Evolutionary conservation across 2,888 invertebrate species (phyloP).

Genomic region (Dichetophora obliterata): DNA sequence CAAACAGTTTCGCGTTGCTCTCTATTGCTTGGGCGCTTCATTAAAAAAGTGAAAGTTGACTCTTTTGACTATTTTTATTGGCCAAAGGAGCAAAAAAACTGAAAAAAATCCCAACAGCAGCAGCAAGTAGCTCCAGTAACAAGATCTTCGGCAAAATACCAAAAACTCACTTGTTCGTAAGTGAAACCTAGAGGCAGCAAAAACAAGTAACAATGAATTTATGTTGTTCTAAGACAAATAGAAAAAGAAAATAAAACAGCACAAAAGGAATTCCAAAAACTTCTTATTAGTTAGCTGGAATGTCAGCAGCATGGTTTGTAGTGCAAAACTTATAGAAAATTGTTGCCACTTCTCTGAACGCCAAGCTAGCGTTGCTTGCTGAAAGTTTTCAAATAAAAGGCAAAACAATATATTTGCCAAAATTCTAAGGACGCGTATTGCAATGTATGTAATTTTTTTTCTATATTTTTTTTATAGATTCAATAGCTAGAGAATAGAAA

Average conservation of each 20-base stretch:
- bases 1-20: background rate
- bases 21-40: background rate
- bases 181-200: background rate
- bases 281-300: too few species aligned
- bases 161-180: background rate
- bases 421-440: background rate
- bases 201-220: background rate
- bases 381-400: background rate
- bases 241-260: background rate
- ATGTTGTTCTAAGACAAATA: background rate
- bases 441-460: slow-evolving; percentile 15
- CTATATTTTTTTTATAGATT: slow-evolving; percentile 43
- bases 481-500: background rate
- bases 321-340: too few species aligned
- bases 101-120: background rate
- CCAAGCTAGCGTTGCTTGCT: slow-evolving; percentile 5
- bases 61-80: background rate
- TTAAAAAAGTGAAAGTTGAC: slow-evolving; percentile 34
- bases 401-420: background rate
- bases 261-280: too few species aligned
- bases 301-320: too few species aligned
- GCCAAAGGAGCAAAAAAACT: background rate
- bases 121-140: background rate
- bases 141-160: background rate
- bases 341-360: too few species aligned